Evolutionary conservation across 2,888 invertebrate genomes (phyloP).

Genomic region (Agrotis ipsilon): DNA sequence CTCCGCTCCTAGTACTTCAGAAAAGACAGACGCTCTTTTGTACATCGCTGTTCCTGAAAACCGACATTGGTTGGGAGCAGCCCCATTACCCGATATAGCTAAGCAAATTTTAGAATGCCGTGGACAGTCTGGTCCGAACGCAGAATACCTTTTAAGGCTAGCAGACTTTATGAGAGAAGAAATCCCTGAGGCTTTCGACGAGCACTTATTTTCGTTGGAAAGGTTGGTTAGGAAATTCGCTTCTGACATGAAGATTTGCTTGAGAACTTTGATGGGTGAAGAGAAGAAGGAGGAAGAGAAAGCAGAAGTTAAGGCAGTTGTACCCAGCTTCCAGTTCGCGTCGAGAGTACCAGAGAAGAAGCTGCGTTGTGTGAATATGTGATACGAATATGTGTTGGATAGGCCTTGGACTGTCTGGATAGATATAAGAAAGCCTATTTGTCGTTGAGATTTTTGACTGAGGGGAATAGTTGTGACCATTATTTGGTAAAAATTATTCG

Average conservation of each 20-base stretch:
- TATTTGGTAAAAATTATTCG: constrained; percentile 27
- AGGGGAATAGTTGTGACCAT: constrained; percentile 60
- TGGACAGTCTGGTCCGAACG: constrained; percentile 97
- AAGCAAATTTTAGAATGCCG: constrained; percentile 94
- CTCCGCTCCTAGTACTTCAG: constrained; percentile 59
- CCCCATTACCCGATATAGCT: constrained; percentile 94
- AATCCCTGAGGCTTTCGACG: constrained; percentile 94
- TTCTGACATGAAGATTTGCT: constrained; percentile 89
- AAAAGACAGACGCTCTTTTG: constrained; percentile 93
- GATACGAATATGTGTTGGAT: constrained; percentile 78
- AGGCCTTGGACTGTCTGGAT: constrained; percentile 45
- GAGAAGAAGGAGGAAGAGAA: constrained; percentile 78
- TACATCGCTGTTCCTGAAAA: constrained; percentile 96
- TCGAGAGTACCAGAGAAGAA: constrained; percentile 94
- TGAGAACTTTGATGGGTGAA: constrained; percentile 90
- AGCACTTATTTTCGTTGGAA: constrained; percentile 95
- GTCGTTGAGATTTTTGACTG: constrained; percentile 38
- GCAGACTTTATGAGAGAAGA: constrained; percentile 95
- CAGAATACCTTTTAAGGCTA: constrained; percentile 96
- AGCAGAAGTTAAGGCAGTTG: constrained; percentile 82
- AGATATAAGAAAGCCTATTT: constrained; percentile 36
- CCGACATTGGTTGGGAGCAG: constrained; percentile 96
- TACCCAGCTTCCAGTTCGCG: constrained; percentile 92
- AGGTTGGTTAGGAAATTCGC: constrained; percentile 91
- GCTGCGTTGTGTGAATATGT: constrained; percentile 95